Evolutionary conservation across 2,888 invertebrate species (phyloP).

Genomic region (Gandaritis pyraliata): DNA sequence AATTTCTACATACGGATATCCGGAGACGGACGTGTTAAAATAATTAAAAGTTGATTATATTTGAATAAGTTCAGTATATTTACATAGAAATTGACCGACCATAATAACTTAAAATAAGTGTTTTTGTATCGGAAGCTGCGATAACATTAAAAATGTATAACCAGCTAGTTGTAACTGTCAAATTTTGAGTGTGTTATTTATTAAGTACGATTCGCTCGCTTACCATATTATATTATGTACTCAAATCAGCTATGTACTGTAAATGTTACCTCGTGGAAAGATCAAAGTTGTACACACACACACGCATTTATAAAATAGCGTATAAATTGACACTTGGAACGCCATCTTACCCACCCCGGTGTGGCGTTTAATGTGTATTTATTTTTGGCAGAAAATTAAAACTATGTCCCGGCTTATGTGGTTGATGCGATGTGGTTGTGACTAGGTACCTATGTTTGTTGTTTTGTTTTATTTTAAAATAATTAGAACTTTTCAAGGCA

Average conservation of each 20-base stretch:
- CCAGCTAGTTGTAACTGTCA: conserved; percentile 8
- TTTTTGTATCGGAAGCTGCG: conserved; percentile 2
- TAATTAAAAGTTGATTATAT: too few species aligned
- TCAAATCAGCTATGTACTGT: too few species aligned
- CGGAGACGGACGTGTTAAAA: too few species aligned
- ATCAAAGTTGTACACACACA: too few species aligned
- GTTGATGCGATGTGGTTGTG: conserved; percentile 17
- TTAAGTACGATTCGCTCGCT: too few species aligned
- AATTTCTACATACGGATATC: too few species aligned
- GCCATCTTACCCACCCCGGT: background rate
- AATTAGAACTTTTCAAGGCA: background rate
- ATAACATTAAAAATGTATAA: conserved; percentile 3
- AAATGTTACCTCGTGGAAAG: too few species aligned
- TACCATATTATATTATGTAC: too few species aligned
- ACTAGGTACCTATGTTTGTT: conserved; percentile 15
- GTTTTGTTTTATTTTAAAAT: conserved; percentile 1
- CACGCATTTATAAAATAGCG: too few species aligned
- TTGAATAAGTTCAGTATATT: background rate
- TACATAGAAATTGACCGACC: background rate
- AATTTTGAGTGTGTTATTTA: background rate
- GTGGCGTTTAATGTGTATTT: background rate
- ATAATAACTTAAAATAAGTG: background rate
- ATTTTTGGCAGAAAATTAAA: background rate
- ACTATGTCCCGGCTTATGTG: background rate
- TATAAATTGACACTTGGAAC: too few species aligned